Conservation (phyloP, 2,113 vertebrate species). For the Corythoichthys intestinalis region DNA sequence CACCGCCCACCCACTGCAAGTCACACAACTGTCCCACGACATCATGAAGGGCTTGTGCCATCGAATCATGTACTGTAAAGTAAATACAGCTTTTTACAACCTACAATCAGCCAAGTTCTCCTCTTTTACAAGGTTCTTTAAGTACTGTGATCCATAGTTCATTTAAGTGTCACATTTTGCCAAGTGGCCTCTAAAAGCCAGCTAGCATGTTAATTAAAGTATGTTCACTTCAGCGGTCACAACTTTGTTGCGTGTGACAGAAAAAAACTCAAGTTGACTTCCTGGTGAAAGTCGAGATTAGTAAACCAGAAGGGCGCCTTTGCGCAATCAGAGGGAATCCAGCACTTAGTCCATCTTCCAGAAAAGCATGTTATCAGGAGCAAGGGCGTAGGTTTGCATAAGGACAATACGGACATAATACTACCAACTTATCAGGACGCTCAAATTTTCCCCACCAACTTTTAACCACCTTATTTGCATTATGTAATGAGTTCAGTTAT, state of each 20-base stretch:
- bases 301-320: slow-evolving; percentile 20
- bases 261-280: slow-evolving; percentile 20
- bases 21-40: not conserved
- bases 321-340: slow-evolving; percentile 26
- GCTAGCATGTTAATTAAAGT: slow-evolving; percentile 40
- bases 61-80: not conserved
- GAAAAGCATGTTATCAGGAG: slow-evolving; percentile 11
- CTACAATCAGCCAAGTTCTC: slow-evolving; percentile 10
- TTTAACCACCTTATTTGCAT: no score
- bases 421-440: no score
- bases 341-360: slow-evolving; percentile 25
- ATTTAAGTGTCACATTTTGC: slow-evolving; percentile 13
- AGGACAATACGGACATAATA: no score
- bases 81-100: not conserved
- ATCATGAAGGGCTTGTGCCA: not conserved
- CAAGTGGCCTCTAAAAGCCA: slow-evolving; percentile 32
- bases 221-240: slow-evolving; percentile 14
- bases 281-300: slow-evolving; percentile 37
- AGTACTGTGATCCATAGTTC: not conserved
- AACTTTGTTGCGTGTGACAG: slow-evolving; percentile 11
- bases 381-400: slow-evolving; percentile 12
- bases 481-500: no score
- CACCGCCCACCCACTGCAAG: not conserved
- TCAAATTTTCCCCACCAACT: no score
- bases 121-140: slow-evolving; percentile 6